Evolutionary conservation across 2,888 invertebrate genomes (phyloP), one percentile per base, ranked within the genome.

Genomic region (Lomographa bimaculata): DNA sequence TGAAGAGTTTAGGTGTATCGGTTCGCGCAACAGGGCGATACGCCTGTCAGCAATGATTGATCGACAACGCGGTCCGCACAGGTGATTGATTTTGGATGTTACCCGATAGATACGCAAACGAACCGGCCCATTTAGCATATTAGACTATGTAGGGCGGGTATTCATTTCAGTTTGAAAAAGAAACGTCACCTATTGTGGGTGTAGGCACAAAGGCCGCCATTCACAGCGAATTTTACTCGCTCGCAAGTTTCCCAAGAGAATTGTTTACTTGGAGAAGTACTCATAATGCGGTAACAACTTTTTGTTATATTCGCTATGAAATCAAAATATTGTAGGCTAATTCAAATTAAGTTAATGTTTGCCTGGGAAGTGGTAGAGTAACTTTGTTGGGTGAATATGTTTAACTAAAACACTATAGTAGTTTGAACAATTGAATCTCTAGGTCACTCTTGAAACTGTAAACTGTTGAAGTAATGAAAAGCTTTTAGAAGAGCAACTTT

Each of bases 41-140:
- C 43, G 39, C 53, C 45, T 46, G 53, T 51, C 52, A 46, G 46
- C 50, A 50, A 71, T 73, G 77, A 77, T 76, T 63, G 71, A 77
- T 77, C 54, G 65, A 38, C 50, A 58, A 56, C 58, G 44, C 45
- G 49, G 42, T 44, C 40, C 43, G 40, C 38, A 42, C 38, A 46
- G 54, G 54, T 66, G 67, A 72, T 72, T 71, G 71, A 72, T 72
- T 68, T 60, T 49, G 50, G 50, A 40, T 65, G 66, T 61, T 60
- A 65, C 59, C 58, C 64, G 66, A 69, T 65, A 50, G 59, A 61
- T 64, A 62, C 56, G 59, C 55, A 46, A 57, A 60, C 53, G 52
- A 52, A 57, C 39, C 49, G 49, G 40, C 41, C 62, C 61, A 63
- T 69, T 59, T 60, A 55, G 46, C 52, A 46, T 53, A 54, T 50